Base-by-base conservation (phyloP, 2,113 vertebrate genomes). In the Indicator indicator region DNA sequence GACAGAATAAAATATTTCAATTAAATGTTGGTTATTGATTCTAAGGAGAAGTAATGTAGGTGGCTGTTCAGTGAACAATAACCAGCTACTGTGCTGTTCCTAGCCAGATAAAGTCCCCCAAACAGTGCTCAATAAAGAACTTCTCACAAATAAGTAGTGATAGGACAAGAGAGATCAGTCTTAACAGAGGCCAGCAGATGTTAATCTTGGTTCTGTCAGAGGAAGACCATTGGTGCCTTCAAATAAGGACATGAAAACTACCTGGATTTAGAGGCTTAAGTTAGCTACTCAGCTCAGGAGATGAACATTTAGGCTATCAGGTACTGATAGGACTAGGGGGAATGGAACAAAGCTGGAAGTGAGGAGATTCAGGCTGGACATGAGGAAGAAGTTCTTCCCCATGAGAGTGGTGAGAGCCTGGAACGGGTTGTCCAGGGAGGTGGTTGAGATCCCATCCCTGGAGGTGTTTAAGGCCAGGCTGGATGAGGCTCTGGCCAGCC, bases 31-130 rank as follows among this genome's bases (percentile, higher is more conserved):
- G 55, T 91, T 67, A 95, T 91, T 89, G 95, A 94, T 95, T 95
- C 58, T 84, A 95, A 70, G 32, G 52, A 44, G 77, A 55, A 91
- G 67, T 76, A 93, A 95, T 83, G 60, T 76, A 77, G 30, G 50
- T 91, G 70, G 65, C 54, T 94, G 78, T 96, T 97, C 83, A 93
- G 73, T 97, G 96, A 96, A 97, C 97, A 97, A 93, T 93, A 97
- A 95, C 88, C 97, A 95, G 78, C 72, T 94, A 28, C 59, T 93
- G 9, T 83, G 74, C 65, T 96, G 26, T 80, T 89, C 68, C 26
- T 74, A 93, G 64, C 68, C 81, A 96, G 96, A 91, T 83, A 64
- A 87, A 95, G 94, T 91, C 64, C 84, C 44, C 65, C 33, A 84
- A 86, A 90, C 50, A 20, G 19, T 65, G 56, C 76, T 95, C 95